phyloP scores from a whole-genome alignment of 2,888 invertebrate species.

The Ramazzottius varieornatus region DNA sequence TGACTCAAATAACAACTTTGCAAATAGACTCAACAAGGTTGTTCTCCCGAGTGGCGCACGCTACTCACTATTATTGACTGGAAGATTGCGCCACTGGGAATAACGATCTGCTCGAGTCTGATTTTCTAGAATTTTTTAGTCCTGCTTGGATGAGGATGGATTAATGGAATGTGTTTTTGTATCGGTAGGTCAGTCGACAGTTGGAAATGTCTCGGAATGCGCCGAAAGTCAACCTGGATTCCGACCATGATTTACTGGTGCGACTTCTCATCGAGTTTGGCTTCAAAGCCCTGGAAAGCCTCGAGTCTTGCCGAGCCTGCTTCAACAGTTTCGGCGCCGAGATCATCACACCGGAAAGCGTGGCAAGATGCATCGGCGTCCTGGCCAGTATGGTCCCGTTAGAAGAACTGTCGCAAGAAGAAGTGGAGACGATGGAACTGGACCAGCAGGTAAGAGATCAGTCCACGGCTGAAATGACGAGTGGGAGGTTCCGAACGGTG shows the following conservation, averaged over 20 bases:
- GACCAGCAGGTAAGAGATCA: not conserved
- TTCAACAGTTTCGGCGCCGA: slow-evolving; percentile 49
- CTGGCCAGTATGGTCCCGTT: slow-evolving; percentile 59
- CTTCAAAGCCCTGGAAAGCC: slow-evolving; percentile 53
- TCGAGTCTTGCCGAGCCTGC: slow-evolving; percentile 62
- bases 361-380: slow-evolving; percentile 55
- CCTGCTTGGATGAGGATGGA: too few relatives aligned
- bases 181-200: not conserved
- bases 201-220: not conserved
- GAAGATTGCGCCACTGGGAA: too few relatives aligned
- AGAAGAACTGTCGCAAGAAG: slow-evolving; percentile 22
- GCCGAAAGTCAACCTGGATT: not conserved
- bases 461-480: slow-evolving; percentile 19
- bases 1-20: too few relatives aligned
- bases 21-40: too few relatives aligned
- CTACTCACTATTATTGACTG: too few relatives aligned
- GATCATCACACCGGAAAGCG: slow-evolving; percentile 48
- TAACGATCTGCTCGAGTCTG: too few relatives aligned
- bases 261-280: slow-evolving; percentile 77
- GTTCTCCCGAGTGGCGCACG: too few relatives aligned
- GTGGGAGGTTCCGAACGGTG: slow-evolving; percentile 13
- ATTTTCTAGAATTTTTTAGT: too few relatives aligned
- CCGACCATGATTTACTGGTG: slow-evolving; percentile 24
- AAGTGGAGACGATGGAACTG: slow-evolving; percentile 9
- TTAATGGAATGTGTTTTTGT: not conserved